Evolutionary conservation across 2,797 vertebrate genomes (phyloP).

Genomic region (Amniataba percoides): DNA sequence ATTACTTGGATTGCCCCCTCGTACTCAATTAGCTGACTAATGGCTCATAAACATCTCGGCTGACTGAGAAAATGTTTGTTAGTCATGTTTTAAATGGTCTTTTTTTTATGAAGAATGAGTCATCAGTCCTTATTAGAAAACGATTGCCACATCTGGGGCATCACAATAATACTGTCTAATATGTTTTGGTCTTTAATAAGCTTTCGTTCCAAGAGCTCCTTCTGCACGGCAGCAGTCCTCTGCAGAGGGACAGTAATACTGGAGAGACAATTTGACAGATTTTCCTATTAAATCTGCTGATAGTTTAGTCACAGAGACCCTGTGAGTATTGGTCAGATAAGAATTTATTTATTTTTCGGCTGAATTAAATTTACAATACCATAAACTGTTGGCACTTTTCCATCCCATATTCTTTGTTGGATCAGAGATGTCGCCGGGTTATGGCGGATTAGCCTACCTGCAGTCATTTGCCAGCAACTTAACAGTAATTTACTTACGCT

Average conservation of each 20-base stretch:
- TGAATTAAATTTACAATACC: neutral
- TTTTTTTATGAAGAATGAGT: constrained; percentile 25
- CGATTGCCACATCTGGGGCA: constrained; percentile 1
- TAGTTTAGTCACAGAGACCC: constrained; percentile 14
- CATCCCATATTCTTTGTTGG: neutral
- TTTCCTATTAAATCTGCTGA: constrained; percentile 18
- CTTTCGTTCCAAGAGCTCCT: neutral
- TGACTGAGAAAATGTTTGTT: constrained; percentile 4
- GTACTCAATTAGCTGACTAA: constrained; percentile 37
- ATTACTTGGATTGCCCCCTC: constrained; percentile 29
- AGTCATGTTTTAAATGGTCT: neutral
- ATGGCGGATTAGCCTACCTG: neutral
- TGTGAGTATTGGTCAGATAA: neutral
- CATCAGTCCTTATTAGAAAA: constrained; percentile 1
- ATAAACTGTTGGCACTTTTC: neutral
- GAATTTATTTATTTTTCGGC: neutral
- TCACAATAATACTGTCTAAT: constrained; percentile 8
- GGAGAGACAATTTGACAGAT: constrained; percentile 3
- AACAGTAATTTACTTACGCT: neutral
- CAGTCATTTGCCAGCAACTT: neutral
- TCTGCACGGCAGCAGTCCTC: constrained; percentile 4
- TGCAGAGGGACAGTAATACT: constrained; percentile 3
- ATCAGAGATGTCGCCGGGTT: neutral
- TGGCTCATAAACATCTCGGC: constrained; percentile 22
- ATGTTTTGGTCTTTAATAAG: constrained; percentile 30